Evolutionary conservation across 2,797 vertebrate genomes (phyloP).

Genomic region (Tachyglossus aculeatus): DNA sequence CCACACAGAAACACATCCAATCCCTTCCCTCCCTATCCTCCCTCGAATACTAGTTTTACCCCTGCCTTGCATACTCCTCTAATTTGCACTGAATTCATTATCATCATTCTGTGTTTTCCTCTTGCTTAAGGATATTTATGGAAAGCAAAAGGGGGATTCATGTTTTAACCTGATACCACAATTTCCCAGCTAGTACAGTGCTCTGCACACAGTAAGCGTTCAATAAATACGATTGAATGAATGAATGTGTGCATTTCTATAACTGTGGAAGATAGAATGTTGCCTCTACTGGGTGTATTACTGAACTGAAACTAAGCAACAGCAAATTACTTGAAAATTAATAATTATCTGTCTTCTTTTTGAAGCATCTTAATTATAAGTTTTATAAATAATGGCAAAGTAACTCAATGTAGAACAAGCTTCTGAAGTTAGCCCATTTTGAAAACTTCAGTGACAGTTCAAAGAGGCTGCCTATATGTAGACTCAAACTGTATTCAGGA

Average conservation of each 20-base stretch:
- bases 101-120: not conserved
- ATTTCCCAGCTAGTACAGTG: constrained; percentile 8
- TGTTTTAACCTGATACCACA: not conserved
- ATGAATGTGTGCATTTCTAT: not conserved
- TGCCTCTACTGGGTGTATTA: constrained; percentile 23
- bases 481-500: not conserved
- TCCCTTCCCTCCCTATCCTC: too few species aligned
- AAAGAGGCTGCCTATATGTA: not conserved
- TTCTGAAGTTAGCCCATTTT: constrained; percentile 36
- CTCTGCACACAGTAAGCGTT: too few species aligned
- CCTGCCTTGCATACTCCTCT: too few species aligned
- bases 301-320: constrained; percentile 22
- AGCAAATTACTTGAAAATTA: constrained; percentile 50
- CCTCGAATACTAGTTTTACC: too few species aligned
- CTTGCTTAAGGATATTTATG: not conserved
- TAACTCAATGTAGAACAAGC: constrained; percentile 45
- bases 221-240: too few species aligned
- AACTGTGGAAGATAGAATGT: constrained; percentile 35
- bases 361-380: constrained; percentile 43
- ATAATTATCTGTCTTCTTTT: constrained; percentile 39
- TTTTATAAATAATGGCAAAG: constrained; percentile 55
- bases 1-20: too few species aligned
- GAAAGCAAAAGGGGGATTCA: not conserved
- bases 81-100: too few species aligned
- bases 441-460: constrained; percentile 21